Evolutionary conservation across 1,140 invertebrate species (phyloP), one percentile per base, ranked within the genome.

Genomic region (Drosophila sechellia): DNA sequence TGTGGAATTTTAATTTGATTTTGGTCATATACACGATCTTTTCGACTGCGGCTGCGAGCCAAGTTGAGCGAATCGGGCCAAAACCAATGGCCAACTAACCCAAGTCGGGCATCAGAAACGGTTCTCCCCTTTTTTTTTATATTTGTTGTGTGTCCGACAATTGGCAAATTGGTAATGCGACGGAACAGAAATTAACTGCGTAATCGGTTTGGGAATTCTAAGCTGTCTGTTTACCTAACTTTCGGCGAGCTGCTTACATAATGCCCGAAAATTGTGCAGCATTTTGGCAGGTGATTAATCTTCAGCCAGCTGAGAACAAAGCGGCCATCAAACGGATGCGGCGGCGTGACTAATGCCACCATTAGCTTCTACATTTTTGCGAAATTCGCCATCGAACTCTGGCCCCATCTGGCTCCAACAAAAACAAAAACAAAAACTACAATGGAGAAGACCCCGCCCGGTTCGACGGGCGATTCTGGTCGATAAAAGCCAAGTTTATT

Each of bases 1-100:
- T 89, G 85, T 74, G 84, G 84, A 89, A 89, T 89, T 89, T 89
- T 89, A 89, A 89, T 89, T 89, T 78, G 84, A 78, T 84, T 89
- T 89, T 89, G 85, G 84, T 79, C 80, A 84, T 80, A 84, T 78
- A 80, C 85, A 89, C 84, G 85, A 89, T 74, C 89, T 70, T 87
- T 79, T 76, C 69, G 66, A 20, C 71, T 72, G 25, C 39, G 31
- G 27, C 46, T 12, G 53, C 22, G 53, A 25, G 60, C 79, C 87
- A 63, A 81, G 71, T 66, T 79, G 65, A 70, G 79, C 68, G 55
- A 81, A 80, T 35, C 64, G 42, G 49, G 58, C 76, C 77, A 70
- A 76, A 79, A 65, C 63, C 56, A 74, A 74, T 53, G 39, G 48
- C 60, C 50, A 68, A 59, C 43, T 20, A 61, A 70, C n/a, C 46